Conservation (phyloP, 1,140 invertebrate genomes). For the Cheumatopsyche charites region DNA sequence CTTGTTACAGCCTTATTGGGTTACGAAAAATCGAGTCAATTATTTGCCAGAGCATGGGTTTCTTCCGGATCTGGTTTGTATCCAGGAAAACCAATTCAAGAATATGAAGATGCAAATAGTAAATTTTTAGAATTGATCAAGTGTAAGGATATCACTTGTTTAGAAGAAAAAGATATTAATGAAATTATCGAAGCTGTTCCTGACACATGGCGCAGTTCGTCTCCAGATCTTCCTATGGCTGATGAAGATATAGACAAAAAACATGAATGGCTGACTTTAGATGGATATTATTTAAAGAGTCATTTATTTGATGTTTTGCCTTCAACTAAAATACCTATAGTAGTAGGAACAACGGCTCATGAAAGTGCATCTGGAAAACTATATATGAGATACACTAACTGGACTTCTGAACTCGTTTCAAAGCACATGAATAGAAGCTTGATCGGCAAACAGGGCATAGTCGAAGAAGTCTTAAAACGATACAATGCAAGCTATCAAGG, state of each 20-base stretch:
- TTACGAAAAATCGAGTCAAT: slow-evolving; percentile 60
- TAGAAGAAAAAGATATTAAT: slow-evolving; percentile 65
- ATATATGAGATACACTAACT: slow-evolving; percentile 64
- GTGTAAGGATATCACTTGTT: slow-evolving; percentile 63
- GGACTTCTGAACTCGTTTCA: slow-evolving; percentile 67
- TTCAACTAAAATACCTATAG: slow-evolving; percentile 57
- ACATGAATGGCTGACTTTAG: slow-evolving; percentile 77
- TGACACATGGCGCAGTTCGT: slow-evolving; percentile 69
- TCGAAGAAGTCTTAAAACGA: slow-evolving; percentile 65
- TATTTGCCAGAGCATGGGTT: slow-evolving; percentile 75
- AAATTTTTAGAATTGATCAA: slow-evolving; percentile 64
- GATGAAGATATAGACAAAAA: slow-evolving; percentile 63
- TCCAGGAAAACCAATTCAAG: slow-evolving; percentile 65
- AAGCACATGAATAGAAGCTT: slow-evolving; percentile 68
- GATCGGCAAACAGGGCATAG: slow-evolving; percentile 65
- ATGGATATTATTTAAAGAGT: slow-evolving; percentile 70
- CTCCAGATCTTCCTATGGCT: slow-evolving; percentile 64
- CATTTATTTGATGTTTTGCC: slow-evolving; percentile 68
- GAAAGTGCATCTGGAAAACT: slow-evolving; percentile 66
- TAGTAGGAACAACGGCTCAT: slow-evolving; percentile 77
- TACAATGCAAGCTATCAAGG: slow-evolving; percentile 72
- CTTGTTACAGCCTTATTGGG: slow-evolving; percentile 71
- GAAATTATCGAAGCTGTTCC: slow-evolving; percentile 71
- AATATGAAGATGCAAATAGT: slow-evolving; percentile 67
- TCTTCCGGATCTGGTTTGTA: slow-evolving; percentile 74